These are phyloP conservation scores for Apocheima hispidaria DNA, from an alignment of 2,888 invertebrate species.

Conservation along the genomic window DNA sequence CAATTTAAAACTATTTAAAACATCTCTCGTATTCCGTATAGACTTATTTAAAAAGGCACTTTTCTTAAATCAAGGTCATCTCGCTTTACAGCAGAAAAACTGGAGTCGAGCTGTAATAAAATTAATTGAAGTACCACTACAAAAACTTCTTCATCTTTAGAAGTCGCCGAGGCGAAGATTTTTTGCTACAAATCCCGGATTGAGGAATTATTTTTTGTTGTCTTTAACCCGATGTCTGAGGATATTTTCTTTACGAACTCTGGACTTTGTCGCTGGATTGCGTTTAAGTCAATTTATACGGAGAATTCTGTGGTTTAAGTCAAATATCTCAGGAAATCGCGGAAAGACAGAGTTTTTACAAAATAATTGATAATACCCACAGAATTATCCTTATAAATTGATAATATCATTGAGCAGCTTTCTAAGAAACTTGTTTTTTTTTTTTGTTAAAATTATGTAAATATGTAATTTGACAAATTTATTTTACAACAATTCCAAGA, in stretches of 20 bases:
- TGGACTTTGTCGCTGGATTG: neutral
- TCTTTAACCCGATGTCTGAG: neutral
- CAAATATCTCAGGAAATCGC: too few species aligned
- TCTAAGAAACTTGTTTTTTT: too few species aligned
- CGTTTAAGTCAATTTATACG: neutral
- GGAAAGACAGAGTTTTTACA: too few species aligned
- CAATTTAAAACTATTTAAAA: slow-evolving; percentile 12
- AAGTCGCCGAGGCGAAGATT: slow-evolving; percentile 11
- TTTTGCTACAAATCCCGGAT: slow-evolving; percentile 9
- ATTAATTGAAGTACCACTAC: slow-evolving; percentile 36
- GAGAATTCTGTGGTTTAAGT: too few species aligned
- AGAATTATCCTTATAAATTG: neutral
- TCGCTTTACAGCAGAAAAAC: slow-evolving; percentile 2
- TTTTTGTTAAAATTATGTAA: too few species aligned
- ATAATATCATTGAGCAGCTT: too few species aligned
- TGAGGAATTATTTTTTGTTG: slow-evolving; percentile 13
- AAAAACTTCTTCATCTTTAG: slow-evolving; percentile 32
- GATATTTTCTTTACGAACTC: neutral
- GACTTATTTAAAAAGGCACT: slow-evolving; percentile 12
- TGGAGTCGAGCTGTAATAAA: slow-evolving; percentile 21
- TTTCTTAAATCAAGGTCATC: slow-evolving; percentile 22
- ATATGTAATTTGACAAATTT: too few species aligned
- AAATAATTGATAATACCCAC: too few species aligned
- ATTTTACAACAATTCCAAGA: too few species aligned
- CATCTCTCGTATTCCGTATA: neutral